phyloP scores from a whole-genome alignment of 2,113 vertebrate species.

The sheep (Ovis aries) region DNA sequence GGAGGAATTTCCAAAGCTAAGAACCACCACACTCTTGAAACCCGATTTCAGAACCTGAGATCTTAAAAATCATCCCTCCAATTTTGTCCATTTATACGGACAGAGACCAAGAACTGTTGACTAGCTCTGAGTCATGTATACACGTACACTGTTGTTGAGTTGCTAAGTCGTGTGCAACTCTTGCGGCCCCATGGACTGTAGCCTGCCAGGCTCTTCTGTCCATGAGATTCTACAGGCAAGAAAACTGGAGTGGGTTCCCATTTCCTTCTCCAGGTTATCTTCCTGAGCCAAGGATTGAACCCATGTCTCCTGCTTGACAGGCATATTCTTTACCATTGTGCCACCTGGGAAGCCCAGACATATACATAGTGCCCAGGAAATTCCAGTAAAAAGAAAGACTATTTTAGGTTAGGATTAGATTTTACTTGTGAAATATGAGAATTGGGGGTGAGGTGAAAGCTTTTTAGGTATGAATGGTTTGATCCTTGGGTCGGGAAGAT shows the following conservation, averaged over 20 bases:
- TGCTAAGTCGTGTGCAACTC: neutral
- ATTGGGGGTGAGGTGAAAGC: neutral
- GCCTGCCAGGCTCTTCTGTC: neutral
- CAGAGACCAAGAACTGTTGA: neutral
- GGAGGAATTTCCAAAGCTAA: slow-evolving; percentile 68
- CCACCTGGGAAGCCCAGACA: neutral
- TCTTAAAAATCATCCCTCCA: neutral
- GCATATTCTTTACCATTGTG: neutral
- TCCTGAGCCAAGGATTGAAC: neutral
- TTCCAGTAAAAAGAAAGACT: neutral
- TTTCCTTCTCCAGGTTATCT: neutral
- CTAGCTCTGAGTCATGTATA: neutral
- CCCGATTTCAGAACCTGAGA: neutral
- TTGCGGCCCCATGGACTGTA: neutral
- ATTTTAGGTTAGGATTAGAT: neutral
- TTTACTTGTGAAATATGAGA: neutral
- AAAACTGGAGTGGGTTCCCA: neutral
- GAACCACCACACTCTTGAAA: neutral
- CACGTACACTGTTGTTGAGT: neutral
- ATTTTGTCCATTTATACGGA: neutral
- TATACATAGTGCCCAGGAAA: neutral
- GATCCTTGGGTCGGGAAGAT: neutral
- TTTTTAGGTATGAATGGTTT: neutral
- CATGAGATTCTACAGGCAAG: neutral
- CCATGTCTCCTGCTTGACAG: neutral